Base-by-base conservation (phyloP, 1,140 invertebrate species). In the Hycleus phaleratus region DNA sequence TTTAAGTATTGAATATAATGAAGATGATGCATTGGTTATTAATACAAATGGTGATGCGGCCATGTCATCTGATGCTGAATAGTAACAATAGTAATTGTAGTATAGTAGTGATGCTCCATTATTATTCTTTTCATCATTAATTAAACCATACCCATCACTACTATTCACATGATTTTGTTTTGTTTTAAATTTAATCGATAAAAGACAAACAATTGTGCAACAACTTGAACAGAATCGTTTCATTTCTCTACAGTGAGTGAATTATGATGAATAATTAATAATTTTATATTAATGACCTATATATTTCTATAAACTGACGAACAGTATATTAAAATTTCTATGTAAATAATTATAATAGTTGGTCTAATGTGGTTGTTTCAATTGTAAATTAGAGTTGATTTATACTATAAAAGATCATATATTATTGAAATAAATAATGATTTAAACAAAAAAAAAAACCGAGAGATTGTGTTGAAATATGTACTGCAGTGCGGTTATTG, bases 1-100 rank as follows among this genome's bases (percentile, higher is more conserved):
- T 4, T 76, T 87, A 38, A 84, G 85, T 54, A 76, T 86, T 18
- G 85, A 87, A 71, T 85, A 85, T 71, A 85, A 85, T 66, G 85
- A 87, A 56, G 83, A 82, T 12, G 78, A 80, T 49, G 76, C 79
- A 26, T 71, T 78, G 58, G 72, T 80, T 55, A 74, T 78, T 69
- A 67, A 76, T 62, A 77, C 77, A 43, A 81, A 81, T 64, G 79
- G 79, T 53, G 79, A 81, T 61, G 79, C 73, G 46, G 64, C 78
- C 58, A 77, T 79, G 64, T 77, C 79, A 24, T 69, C 66, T 12
- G 67, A 70, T 49, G 56, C 64, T 0, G 68, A 70, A 47, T 70
- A 67, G 65, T 49, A 44, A 43, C 38, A 18, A 18, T 18, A 18
- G 18, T 18, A 18, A 18, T 18, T 18, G 18, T 18, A 18, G 18